Evolutionary conservation across 2,888 invertebrate species (phyloP).

Genomic region (Drosophila neoperkinsi): DNA sequence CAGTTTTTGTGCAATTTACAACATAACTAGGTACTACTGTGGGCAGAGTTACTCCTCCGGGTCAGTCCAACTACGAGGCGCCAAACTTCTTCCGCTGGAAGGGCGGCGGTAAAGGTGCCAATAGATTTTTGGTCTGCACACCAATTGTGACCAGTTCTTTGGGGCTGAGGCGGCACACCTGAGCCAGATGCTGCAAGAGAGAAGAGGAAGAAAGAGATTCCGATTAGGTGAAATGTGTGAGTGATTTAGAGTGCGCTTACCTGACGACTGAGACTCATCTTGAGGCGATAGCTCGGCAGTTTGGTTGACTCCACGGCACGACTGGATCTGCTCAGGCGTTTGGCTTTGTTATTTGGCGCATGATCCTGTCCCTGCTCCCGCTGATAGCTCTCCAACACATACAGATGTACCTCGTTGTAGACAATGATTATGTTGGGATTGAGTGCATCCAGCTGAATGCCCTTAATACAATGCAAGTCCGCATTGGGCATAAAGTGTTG

Average conservation of each 20-base stretch:
- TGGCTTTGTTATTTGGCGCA: slow-evolving; percentile 86
- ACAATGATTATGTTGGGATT: slow-evolving; percentile 89
- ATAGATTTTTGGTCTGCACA: slow-evolving; percentile 89
- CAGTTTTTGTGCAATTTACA: slow-evolving; percentile 21
- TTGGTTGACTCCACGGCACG: slow-evolving; percentile 21
- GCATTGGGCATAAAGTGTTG: slow-evolving; percentile 85
- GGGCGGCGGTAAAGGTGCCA: slow-evolving; percentile 90
- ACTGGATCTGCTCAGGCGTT: slow-evolving; percentile 53
- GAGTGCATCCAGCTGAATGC: slow-evolving; percentile 88
- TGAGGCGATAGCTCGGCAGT: slow-evolving; percentile 30
- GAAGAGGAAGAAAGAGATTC: background rate
- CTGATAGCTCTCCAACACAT: slow-evolving; percentile 83
- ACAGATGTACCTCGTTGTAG: slow-evolving; percentile 89
- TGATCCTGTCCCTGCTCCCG: background rate
- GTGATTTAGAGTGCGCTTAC: slow-evolving; percentile 47
- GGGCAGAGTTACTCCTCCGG: background rate
- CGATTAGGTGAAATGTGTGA: background rate
- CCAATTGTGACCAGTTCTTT: slow-evolving; percentile 92
- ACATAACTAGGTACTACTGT: slow-evolving; percentile 40
- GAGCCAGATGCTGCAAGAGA: slow-evolving; percentile 89
- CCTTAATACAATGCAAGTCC: slow-evolving; percentile 84
- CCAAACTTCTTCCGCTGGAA: slow-evolving; percentile 89
- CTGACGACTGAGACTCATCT: slow-evolving; percentile 46
- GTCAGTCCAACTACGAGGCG: slow-evolving; percentile 52
- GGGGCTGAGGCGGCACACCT: slow-evolving; percentile 88